Percentiles rank a stretch among this genome's conserved stretches.
Conservation (phyloP, 2,888 invertebrate genomes). For the Brachynemurus nebulosus region DNA sequence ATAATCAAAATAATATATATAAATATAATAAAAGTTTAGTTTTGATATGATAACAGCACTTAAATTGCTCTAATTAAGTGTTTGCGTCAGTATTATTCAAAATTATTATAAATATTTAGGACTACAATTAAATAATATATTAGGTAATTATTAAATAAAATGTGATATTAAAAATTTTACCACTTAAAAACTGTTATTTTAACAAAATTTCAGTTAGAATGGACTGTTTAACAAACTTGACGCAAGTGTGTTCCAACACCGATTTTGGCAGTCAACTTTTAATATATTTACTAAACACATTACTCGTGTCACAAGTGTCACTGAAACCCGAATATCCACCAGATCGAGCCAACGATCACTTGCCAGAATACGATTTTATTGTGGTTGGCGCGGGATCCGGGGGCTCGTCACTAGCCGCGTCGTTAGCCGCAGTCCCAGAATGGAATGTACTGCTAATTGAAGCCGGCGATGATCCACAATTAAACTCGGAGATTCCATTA, state of each 20-base stretch:
- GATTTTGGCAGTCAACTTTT: constrained; percentile 3
- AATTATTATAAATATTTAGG: too few species aligned
- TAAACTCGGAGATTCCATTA: constrained; percentile 51
- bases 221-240: constrained; percentile 1
- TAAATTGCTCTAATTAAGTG: too few species aligned
- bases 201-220: too few species aligned
- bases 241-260: constrained; percentile 1
- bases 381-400: constrained; percentile 35
- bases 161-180: too few species aligned
- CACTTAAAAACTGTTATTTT: too few species aligned
- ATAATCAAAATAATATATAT: too few species aligned
- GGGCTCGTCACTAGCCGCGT: constrained; percentile 37
- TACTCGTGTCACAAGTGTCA: not conserved
- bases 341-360: constrained; percentile 22
- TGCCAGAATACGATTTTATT: constrained; percentile 24
- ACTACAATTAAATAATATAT: too few species aligned
- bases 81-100: too few species aligned
- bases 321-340: not conserved
- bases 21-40: too few species aligned
- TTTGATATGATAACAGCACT: too few species aligned
- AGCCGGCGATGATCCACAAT: constrained; percentile 41
- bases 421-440: constrained; percentile 31
- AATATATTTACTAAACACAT: not conserved
- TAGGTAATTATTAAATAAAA: too few species aligned
- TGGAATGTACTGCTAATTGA: constrained; percentile 38